These are phyloP conservation scores for Craseonycteris thonglongyai DNA, from an alignment of 2,113 vertebrate species.

Conservation along the genomic window DNA sequence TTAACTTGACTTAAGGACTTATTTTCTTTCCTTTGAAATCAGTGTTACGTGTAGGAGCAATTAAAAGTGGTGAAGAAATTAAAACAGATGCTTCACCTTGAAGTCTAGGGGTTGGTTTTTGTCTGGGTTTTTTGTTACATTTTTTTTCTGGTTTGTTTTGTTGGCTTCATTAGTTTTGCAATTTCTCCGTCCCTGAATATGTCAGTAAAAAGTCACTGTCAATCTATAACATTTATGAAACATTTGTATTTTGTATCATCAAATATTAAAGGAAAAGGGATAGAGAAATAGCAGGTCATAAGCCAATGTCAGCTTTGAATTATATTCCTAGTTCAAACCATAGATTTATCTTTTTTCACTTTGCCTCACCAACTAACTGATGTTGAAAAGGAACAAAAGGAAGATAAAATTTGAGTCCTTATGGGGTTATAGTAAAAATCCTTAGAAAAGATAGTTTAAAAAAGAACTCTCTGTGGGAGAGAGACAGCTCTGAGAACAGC, in stretches of 20 bases:
- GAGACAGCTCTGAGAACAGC: constrained; percentile 3
- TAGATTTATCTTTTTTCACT: constrained; percentile 38
- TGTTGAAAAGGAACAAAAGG: constrained; percentile 42
- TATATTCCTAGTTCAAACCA: constrained; percentile 42
- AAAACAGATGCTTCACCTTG: constrained; percentile 46
- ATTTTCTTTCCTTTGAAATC: constrained; percentile 29
- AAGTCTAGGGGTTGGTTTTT: neutral
- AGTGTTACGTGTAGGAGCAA: neutral
- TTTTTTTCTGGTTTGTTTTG: neutral
- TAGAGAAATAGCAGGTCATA: constrained; percentile 14
- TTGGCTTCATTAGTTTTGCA: neutral
- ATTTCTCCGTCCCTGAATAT: neutral
- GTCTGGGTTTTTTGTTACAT: neutral
- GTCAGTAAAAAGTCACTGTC: neutral
- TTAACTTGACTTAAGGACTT: neutral
- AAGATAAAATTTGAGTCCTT: constrained; percentile 54
- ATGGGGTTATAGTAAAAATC: constrained; percentile 31
- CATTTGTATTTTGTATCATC: constrained; percentile 21
- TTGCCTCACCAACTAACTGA: constrained; percentile 57
- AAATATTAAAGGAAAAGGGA: constrained; percentile 27
- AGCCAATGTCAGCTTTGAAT: constrained; percentile 40
- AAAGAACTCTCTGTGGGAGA: constrained; percentile 49
- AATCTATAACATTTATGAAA: neutral
- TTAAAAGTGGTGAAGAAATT: constrained; percentile 28
- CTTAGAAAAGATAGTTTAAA: constrained; percentile 52